These are phyloP conservation scores for Zaprionus davidi DNA, from an alignment of 1,140 invertebrate species.

Conservation along the genomic window DNA sequence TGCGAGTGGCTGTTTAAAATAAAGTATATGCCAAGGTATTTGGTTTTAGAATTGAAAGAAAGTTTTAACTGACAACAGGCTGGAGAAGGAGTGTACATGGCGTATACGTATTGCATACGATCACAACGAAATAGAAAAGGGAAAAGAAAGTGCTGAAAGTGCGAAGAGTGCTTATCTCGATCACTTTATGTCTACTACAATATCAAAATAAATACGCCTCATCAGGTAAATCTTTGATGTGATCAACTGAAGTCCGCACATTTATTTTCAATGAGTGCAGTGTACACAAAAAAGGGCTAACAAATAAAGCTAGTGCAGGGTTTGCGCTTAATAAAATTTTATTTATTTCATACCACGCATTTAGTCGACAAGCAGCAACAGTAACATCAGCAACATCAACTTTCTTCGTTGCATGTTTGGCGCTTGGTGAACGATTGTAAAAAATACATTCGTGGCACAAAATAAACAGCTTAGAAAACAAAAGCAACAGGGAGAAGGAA, in stretches of 20 bases:
- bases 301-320: constrained; percentile 17
- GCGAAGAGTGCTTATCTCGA: too few species aligned
- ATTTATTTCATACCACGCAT: constrained; percentile 41
- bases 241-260: not conserved
- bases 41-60: too few species aligned
- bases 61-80: too few species aligned
- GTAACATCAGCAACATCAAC: constrained; percentile 8
- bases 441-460: constrained; percentile 66
- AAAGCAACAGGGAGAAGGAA: not conserved
- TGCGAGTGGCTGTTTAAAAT: not conserved
- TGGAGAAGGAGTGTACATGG: too few species aligned
- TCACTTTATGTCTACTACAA: not conserved
- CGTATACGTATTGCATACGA: too few species aligned
- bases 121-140: too few species aligned
- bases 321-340: constrained; percentile 67
- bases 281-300: constrained; percentile 1
- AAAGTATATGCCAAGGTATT: too few species aligned
- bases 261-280: not conserved
- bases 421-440: constrained; percentile 53
- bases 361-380: constrained; percentile 3
- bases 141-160: too few species aligned
- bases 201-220: not conserved
- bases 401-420: constrained; percentile 9
- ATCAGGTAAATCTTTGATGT: not conserved
- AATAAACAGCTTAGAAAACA: constrained; percentile 41